Conservation (phyloP, 2,888 invertebrate species). For the Morinoia aosen region DNA sequence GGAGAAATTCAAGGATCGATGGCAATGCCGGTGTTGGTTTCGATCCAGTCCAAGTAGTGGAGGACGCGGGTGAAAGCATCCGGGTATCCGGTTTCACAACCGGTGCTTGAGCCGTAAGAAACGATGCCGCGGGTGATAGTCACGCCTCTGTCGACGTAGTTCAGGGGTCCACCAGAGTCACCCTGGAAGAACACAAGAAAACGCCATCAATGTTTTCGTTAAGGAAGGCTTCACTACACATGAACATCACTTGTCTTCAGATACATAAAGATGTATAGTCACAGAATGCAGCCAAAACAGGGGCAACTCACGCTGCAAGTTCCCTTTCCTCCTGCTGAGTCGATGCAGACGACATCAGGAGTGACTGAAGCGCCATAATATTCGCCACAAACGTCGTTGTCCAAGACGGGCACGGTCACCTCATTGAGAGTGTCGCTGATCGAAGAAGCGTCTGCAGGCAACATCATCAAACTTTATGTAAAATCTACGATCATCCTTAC, state of each 20-base stretch:
- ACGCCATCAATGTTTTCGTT: not conserved
- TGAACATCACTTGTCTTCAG: not conserved
- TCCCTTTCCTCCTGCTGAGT: constrained; percentile 61
- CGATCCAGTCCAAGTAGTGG: constrained; percentile 71
- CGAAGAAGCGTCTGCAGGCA: not conserved
- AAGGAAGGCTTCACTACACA: not conserved
- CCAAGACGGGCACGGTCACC: constrained; percentile 51
- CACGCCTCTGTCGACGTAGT: constrained; percentile 65
- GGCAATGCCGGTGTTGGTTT: constrained; percentile 68
- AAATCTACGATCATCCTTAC: not conserved
- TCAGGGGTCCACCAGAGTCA: constrained; percentile 70
- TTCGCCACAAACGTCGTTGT: constrained; percentile 41
- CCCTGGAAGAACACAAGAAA: constrained; percentile 67
- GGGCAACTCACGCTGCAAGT: constrained; percentile 63
- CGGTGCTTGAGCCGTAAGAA: constrained; percentile 71
- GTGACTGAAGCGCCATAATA: constrained; percentile 54
- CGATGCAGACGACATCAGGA: constrained; percentile 60
- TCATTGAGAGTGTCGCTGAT: constrained; percentile 49
- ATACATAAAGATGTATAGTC: not conserved
- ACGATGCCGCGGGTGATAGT: constrained; percentile 69
- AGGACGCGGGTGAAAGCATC: constrained; percentile 72
- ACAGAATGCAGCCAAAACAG: not conserved
- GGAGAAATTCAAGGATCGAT: not conserved
- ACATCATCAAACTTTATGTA: not conserved
- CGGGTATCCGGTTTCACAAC: constrained; percentile 71